Conservation (phyloP, 2,797 vertebrate genomes). For the Amphiprion clarkii region DNA sequence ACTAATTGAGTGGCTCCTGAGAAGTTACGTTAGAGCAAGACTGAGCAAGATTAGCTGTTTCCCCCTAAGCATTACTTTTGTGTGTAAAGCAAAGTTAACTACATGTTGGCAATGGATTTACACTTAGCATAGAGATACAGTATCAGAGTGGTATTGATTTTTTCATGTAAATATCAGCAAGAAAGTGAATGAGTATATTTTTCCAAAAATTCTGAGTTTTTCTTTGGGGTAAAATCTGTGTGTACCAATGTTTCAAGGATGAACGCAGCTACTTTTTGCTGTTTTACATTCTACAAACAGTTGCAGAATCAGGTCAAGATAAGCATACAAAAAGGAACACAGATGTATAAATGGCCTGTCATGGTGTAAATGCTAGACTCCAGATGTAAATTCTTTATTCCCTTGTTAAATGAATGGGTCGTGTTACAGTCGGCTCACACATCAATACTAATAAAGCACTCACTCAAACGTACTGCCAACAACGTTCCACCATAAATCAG, state of each 20-base stretch:
- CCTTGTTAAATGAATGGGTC: constrained; percentile 9
- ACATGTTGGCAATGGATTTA: background rate
- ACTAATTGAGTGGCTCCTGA: background rate
- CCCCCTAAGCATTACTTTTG: too few species aligned
- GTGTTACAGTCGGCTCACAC: constrained; percentile 14
- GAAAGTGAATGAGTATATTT: too few species aligned
- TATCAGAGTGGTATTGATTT: too few species aligned
- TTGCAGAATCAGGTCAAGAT: constrained; percentile 1
- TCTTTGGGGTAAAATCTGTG: background rate
- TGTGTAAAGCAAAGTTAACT: too few species aligned
- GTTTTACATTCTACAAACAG: background rate
- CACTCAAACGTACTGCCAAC: constrained; percentile 27
- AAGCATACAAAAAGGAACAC: constrained; percentile 7
- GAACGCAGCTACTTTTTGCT: background rate
- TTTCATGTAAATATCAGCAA: too few species aligned
- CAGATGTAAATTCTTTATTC: constrained; percentile 24
- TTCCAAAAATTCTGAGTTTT: background rate
- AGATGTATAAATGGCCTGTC: background rate
- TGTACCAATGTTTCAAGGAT: background rate
- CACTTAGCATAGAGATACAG: too few species aligned
- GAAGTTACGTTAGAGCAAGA: too few species aligned
- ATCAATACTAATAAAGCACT: constrained; percentile 34
- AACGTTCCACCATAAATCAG: constrained; percentile 12
- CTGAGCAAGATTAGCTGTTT: too few species aligned
- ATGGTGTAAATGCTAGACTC: background rate